Evolutionary conservation across 1,140 invertebrate species (phyloP).

Genomic region (Aphis gossypii): DNA sequence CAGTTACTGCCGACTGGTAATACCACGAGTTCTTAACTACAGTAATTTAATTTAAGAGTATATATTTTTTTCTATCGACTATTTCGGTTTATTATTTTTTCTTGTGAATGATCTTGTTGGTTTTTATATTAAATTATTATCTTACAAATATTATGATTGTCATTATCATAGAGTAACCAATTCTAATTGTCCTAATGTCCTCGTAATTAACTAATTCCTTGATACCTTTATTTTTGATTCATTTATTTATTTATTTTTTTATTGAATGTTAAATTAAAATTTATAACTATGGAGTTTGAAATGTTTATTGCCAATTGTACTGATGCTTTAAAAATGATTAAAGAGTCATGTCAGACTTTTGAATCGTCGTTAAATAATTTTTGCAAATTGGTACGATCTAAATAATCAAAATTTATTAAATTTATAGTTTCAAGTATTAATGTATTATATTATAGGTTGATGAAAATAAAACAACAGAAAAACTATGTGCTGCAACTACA

Average conservation of each 20-base stretch:
- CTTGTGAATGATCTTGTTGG: too few species aligned
- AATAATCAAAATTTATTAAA: neutral
- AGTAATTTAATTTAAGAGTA: too few species aligned
- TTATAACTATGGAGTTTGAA: neutral
- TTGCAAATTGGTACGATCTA: neutral
- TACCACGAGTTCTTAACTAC: too few species aligned
- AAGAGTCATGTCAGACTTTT: slow-evolving; percentile 15
- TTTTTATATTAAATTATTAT: too few species aligned
- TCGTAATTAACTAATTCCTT: too few species aligned
- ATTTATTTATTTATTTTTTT: neutral
- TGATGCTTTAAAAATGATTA: slow-evolving; percentile 13
- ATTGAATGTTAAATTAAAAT: neutral
- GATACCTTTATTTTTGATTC: too few species aligned
- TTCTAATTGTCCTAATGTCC: too few species aligned
- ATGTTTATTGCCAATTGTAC: neutral
- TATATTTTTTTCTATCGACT: too few species aligned
- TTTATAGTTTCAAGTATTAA: neutral
- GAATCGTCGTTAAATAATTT: neutral
- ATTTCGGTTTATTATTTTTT: too few species aligned
- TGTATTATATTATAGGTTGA: neutral
- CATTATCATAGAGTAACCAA: too few species aligned
- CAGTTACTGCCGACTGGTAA: too few species aligned
- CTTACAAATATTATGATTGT: too few species aligned
- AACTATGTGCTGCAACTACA: neutral
- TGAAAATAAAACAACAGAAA: neutral